A percentile compares a stretch with the other conserved stretches of the same genome.
Conservation (phyloP, 2,888 invertebrate species). For the Anaspis maculata region DNA sequence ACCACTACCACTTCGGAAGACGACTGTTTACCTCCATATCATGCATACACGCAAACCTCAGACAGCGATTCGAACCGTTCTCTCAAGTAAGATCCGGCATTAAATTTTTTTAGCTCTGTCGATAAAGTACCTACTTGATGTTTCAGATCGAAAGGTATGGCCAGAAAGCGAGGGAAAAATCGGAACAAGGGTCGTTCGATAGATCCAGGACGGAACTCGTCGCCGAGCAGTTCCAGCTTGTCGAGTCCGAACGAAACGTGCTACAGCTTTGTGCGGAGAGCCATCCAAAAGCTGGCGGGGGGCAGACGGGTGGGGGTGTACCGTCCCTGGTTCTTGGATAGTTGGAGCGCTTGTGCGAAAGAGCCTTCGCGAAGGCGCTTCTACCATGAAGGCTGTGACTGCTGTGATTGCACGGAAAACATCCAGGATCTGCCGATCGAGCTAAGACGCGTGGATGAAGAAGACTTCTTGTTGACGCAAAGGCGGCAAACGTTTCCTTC, state of each 20-base stretch:
- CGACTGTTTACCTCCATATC: conserved; percentile 49
- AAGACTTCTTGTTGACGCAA: conserved; percentile 46
- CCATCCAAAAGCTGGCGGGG: conserved; percentile 75
- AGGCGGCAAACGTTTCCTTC: conserved; percentile 47
- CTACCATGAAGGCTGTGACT: conserved; percentile 52
- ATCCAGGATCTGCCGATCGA: conserved; percentile 81
- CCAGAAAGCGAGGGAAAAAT: conserved; percentile 44
- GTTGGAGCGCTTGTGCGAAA: conserved; percentile 54
- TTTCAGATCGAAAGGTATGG: conserved; percentile 40
- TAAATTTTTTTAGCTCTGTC: not conserved
- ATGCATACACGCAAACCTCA: conserved; percentile 52
- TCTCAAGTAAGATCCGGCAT: conserved; percentile 28
- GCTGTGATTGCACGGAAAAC: conserved; percentile 50
- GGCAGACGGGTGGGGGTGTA: conserved; percentile 47
- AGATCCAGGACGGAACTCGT: conserved; percentile 53
- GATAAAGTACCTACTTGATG: not conserved
- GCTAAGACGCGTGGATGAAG: conserved; percentile 68
- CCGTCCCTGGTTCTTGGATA: conserved; percentile 68
- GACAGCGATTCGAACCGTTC: conserved; percentile 47
- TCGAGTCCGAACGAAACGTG: conserved; percentile 91
- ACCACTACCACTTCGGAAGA: conserved; percentile 49
- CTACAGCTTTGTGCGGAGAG: conserved; percentile 85
- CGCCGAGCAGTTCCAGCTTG: conserved; percentile 76
- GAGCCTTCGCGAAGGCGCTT: conserved; percentile 35
- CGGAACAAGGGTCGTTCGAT: conserved; percentile 55